Base-by-base conservation (phyloP, 1,140 invertebrate genomes). In the Macrobrachium nipponense region DNA sequence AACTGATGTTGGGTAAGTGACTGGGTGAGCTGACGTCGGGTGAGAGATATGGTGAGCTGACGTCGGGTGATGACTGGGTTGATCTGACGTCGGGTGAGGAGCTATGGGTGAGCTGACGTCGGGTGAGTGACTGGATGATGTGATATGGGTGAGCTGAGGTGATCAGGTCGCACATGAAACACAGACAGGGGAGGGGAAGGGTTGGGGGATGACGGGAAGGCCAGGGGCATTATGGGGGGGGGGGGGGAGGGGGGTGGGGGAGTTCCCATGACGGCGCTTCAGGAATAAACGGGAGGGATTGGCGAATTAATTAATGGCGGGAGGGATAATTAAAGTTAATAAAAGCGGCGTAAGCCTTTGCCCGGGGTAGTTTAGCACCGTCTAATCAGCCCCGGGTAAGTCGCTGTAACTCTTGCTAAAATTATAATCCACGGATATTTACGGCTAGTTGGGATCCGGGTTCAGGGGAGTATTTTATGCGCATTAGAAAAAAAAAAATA, bases 271-370 rank as follows among this genome's bases (percentile, higher is more conserved):
- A 70, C 68, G 68, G 68, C 36, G 68, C 27, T 70, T 70, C 51
- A 70, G 7, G 23, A 70, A 70, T 23, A 23, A 70, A 70, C 10
- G 18, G 68, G 68, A 51, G 12, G 68, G 68, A 70, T 70, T 70
- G 68, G 68, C 20, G 68, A 70, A 70, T 70, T 70, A 70, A 70
- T 70, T 70, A 70, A 70, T 70, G 68, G 68, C 68, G 20, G 20
- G 12, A 43, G 68, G 68, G 68, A 43, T 70, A 70, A 70, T 70
- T 70, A 70, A 70, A 70, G 68, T 70, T 70, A 70, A 70, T 70
- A 70, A 70, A 70, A 43, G 36, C 23, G 20, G 23, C 23, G 68
- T 27, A 70, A 70, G 68, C 68, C 68, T 70, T 70, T 70, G 68
- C 68, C 20, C 11, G 12, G 68, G 68, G n/a, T 70, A 43, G 68